Evolutionary conservation across 2,888 invertebrate species (phyloP).

Genomic region (Brassicogethes aeneus): DNA sequence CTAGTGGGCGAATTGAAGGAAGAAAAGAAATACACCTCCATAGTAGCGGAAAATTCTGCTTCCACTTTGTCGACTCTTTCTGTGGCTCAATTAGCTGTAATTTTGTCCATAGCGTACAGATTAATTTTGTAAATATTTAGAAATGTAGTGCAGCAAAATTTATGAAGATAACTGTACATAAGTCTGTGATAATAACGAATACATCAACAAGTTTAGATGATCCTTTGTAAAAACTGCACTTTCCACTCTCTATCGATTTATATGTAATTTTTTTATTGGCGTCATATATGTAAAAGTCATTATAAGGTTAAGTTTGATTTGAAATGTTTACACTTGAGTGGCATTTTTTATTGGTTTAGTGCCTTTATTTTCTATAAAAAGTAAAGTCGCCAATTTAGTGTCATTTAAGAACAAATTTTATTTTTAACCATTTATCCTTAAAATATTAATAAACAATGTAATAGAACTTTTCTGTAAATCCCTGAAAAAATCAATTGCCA

Average conservation of each 20-base stretch:
- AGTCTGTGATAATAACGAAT: slow-evolving; percentile 24
- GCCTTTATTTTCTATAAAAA: no score
- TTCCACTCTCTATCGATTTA: no score
- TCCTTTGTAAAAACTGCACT: slow-evolving; percentile 3
- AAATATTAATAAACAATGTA: no score
- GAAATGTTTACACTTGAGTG: no score
- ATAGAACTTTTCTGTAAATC: no score
- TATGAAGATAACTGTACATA: slow-evolving; percentile 18
- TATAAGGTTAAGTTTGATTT: no score
- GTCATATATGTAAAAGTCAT: neutral
- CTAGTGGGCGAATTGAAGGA: slow-evolving; percentile 25
- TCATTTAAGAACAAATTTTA: no score
- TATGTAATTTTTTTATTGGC: neutral
- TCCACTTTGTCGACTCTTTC: slow-evolving; percentile 7
- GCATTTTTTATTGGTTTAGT: no score
- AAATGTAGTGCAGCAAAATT: slow-evolving; percentile 17
- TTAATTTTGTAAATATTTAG: slow-evolving; percentile 25
- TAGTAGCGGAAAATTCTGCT: slow-evolving; percentile 31
- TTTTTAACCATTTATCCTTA: no score
- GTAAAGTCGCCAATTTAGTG: no score
- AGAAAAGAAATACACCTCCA: slow-evolving; percentile 33
- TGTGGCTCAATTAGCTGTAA: slow-evolving; percentile 2
- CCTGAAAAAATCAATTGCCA: no score
- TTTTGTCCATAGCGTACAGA: slow-evolving; percentile 6
- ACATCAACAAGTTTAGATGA: slow-evolving; percentile 4